Evolutionary conservation across 2,797 vertebrate genomes (phyloP).

Genomic region (Cyclura pinguis): DNA sequence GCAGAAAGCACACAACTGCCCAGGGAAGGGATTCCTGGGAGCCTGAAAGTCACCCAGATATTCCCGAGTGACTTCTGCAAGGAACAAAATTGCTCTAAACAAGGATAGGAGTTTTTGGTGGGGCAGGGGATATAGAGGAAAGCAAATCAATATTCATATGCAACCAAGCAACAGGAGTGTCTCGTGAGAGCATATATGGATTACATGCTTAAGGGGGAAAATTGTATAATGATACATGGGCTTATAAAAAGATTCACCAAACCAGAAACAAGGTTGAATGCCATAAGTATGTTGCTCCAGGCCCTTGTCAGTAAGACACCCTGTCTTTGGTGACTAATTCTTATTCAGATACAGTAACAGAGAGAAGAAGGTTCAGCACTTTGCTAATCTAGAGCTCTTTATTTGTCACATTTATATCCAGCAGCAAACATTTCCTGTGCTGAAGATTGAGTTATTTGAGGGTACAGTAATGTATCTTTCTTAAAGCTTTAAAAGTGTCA

Average conservation of each 20-base stretch:
- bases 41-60: background rate
- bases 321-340: background rate
- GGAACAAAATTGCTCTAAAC: background rate
- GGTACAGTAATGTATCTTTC: background rate
- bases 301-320: background rate
- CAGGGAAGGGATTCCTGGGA: background rate
- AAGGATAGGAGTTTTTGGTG: background rate
- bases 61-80: background rate
- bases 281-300: background rate
- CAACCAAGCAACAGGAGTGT: background rate
- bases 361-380: background rate
- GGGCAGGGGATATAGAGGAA: background rate
- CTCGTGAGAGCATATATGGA: conserved; percentile 21
- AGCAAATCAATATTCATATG: conserved; percentile 16
- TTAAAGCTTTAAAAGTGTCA: background rate
- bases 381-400: background rate
- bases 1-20: background rate
- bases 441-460: background rate
- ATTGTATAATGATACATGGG: background rate
- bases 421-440: background rate
- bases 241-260: background rate
- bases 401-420: background rate
- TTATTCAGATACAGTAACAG: background rate
- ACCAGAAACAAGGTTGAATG: background rate
- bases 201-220: background rate